Percentiles rank a stretch among this genome's conserved stretches.
phyloP scores from a whole-genome alignment of 2,113 vertebrate genomes.

The Dasyornis broadbenti region DNA sequence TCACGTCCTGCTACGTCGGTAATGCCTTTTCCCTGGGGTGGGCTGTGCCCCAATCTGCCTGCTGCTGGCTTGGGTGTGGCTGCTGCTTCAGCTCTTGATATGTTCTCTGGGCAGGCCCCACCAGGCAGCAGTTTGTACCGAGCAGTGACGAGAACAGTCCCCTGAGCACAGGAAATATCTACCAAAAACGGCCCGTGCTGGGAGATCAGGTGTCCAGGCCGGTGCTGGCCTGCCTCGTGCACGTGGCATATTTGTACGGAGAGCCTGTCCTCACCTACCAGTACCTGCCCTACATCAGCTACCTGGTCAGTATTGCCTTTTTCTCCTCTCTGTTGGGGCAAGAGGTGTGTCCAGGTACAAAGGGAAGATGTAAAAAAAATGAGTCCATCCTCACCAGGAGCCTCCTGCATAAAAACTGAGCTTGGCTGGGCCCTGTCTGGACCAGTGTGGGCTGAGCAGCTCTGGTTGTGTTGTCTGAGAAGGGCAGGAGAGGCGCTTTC shows the following conservation, averaged over 20 bases:
- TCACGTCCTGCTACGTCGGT: conserved; percentile 94
- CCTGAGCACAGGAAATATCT: conserved; percentile 81
- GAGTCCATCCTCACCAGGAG: neutral
- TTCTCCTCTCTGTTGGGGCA: neutral
- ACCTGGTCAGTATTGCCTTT: conserved; percentile 84
- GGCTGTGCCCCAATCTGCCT: neutral
- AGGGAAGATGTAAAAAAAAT: neutral
- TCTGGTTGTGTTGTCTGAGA: neutral
- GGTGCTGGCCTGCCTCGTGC: conserved; percentile 89
- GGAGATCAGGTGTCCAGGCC: conserved; percentile 88
- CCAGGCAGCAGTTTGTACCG: conserved; percentile 87
- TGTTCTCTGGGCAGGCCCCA: conserved; percentile 72
- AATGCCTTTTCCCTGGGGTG: neutral
- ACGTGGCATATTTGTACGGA: conserved; percentile 91
- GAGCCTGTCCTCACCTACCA: conserved; percentile 97
- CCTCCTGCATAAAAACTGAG: neutral
- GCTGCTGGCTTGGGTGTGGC: neutral
- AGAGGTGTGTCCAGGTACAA: neutral
- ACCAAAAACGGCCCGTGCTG: conserved; percentile 85
- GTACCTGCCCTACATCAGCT: conserved; percentile 96
- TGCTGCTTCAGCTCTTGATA: neutral
- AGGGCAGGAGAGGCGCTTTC: neutral
- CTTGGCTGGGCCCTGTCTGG: neutral
- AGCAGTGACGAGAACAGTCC: conserved; percentile 73
- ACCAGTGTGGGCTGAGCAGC: neutral